phyloP scores from a whole-genome alignment of 2,888 invertebrate species.

The Amblyjoppa fuscipennis region DNA sequence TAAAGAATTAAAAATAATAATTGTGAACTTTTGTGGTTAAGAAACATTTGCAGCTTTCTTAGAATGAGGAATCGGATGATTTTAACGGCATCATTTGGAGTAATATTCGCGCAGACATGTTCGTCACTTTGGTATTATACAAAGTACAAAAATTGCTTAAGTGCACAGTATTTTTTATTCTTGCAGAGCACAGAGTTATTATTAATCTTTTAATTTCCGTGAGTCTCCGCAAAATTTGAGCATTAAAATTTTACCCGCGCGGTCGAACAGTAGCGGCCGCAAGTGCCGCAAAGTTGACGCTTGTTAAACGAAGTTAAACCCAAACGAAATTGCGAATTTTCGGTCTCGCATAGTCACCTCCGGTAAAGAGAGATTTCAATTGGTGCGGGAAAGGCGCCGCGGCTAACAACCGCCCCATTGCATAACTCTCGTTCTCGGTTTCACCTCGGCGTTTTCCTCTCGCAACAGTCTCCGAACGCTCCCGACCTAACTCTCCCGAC shows the following conservation, averaged over 20 bases:
- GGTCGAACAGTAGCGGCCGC: background rate
- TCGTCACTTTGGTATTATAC: no score
- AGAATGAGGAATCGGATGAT: no score
- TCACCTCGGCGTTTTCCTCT: slow-evolving; percentile 22
- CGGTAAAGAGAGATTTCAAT: slow-evolving; percentile 1
- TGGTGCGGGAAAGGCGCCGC: background rate
- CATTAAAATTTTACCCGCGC: background rate
- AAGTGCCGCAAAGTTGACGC: background rate
- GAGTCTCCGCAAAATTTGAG: background rate
- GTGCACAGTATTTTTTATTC: no score
- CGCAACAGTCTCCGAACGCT: slow-evolving; percentile 4
- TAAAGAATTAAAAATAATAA: no score
- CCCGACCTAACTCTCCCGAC: slow-evolving; percentile 1
- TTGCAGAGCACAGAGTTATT: background rate
- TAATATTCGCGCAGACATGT: no score
- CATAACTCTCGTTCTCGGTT: slow-evolving; percentile 17
- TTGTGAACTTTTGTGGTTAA: no score
- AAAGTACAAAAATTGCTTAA: no score
- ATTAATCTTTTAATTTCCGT: background rate
- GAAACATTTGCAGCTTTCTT: no score
- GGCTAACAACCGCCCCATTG: slow-evolving; percentile 4
- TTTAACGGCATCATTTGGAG: no score
- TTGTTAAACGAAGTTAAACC: slow-evolving; percentile 6
- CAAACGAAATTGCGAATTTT: slow-evolving; percentile 9
- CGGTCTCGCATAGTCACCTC: background rate